phyloP scores from a whole-genome alignment of 2,113 vertebrate genomes.

The Ranitomeya variabilis region DNA sequence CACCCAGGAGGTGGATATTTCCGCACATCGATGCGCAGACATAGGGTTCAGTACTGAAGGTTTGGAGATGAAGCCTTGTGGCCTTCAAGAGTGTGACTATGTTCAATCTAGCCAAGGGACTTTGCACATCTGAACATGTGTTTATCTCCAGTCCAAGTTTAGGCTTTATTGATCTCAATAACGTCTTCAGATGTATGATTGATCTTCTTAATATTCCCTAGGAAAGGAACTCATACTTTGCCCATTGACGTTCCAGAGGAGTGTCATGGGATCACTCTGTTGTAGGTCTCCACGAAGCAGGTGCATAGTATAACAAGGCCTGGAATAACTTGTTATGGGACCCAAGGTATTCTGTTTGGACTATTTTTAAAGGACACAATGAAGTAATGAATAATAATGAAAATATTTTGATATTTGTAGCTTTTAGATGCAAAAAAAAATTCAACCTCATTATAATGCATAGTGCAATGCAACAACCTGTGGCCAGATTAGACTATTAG shows the following conservation, averaged over 20 bases:
- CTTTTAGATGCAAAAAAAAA: background rate
- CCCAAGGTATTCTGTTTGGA: slow-evolving; percentile 25
- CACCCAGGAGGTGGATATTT: slow-evolving; percentile 25
- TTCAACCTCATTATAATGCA: background rate
- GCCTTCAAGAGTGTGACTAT: background rate
- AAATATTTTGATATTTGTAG: background rate
- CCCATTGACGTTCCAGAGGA: background rate
- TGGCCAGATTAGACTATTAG: background rate
- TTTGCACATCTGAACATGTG: background rate
- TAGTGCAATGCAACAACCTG: too few relatives aligned
- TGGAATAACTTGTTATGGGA: background rate
- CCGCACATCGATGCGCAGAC: background rate
- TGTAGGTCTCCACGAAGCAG: slow-evolving; percentile 29
- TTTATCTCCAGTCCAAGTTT: background rate
- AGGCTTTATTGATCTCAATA: slow-evolving; percentile 28
- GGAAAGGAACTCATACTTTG: background rate
- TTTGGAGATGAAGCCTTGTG: background rate
- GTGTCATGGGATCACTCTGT: background rate
- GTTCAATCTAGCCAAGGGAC: background rate
- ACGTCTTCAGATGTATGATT: slow-evolving; percentile 15
- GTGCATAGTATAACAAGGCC: slow-evolving; percentile 1
- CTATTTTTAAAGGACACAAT: background rate
- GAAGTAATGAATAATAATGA: background rate
- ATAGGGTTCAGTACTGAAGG: background rate
- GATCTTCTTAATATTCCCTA: background rate